Base-by-base conservation (phyloP, 2,797 vertebrate species). In the Otolemur crassicaudatus region DNA sequence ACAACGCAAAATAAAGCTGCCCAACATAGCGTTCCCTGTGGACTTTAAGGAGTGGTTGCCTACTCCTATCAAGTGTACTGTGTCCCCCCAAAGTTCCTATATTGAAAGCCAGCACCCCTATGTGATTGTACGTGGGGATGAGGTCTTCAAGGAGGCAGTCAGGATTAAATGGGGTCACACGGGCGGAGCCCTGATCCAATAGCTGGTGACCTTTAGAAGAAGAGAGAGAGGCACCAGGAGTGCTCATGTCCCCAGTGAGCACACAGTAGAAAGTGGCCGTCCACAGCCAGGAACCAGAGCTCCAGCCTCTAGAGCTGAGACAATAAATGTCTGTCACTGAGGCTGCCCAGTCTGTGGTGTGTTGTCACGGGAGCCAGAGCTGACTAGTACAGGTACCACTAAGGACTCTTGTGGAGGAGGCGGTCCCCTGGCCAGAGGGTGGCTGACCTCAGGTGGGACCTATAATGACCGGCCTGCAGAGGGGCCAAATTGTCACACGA, bases 1-100 rank as follows among this genome's bases (percentile, higher is more conserved):
- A 40, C 8, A 53, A 75, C 37, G 49, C 60, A 93, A 89, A 96
- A 80, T 67, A 58, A 56, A 96, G 37, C 31, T 49, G 43, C 31
- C 49, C 43, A 29, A 34, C 49, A 46, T 1, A 49, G 14, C 76
- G 4, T 9, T 34, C 10, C 58, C 61, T 11, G 7, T 0, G 8
- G 37, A 37, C 67, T 77, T 84, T 22, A 22, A 7, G 43, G 46
- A 84, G 70, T 22, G 67, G 43, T 29, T 81, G 63, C 16, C 13
- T 22, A 43, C 53, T 89, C 23, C 19, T n/a, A 25, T 0, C n/a
- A 23, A 72, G 3, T 75, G 23, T 53, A 37, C 0, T 22, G 22
- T 53, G 17, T 14, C 10, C 23, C n/a, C 9, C 3, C 49, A 29
- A 31, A 27, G 80, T 13, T 58, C 27, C 31, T 29, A 77, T 17